Evolutionary conservation across 2,797 vertebrate species (phyloP).

Genomic region (Huso huso): DNA sequence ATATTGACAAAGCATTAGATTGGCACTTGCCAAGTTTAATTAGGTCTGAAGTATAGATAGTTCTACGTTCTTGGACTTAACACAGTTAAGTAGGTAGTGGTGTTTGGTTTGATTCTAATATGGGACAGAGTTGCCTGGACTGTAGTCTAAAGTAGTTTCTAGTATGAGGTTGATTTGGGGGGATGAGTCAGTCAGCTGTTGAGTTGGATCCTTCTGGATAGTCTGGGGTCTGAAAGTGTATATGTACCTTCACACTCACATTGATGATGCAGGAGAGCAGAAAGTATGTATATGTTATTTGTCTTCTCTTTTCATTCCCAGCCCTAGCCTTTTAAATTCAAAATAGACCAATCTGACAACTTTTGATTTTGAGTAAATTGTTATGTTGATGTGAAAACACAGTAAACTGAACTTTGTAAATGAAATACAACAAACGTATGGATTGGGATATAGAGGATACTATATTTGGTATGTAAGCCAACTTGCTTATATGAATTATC

Average conservation of each 20-base stretch:
- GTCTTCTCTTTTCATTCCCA: too few relatives aligned
- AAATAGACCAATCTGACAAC: constrained; percentile 1
- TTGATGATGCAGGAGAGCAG: neutral
- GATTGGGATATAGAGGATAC: too few relatives aligned
- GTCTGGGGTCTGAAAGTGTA: neutral
- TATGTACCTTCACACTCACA: neutral
- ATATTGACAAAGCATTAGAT: constrained; percentile 33
- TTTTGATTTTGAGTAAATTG: constrained; percentile 27
- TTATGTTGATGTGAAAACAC: neutral
- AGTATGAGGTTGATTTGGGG: neutral
- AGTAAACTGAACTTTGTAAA: too few relatives aligned
- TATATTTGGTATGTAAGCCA: neutral
- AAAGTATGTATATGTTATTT: too few relatives aligned
- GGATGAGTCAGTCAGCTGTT: neutral
- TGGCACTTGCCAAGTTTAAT: constrained; percentile 9
- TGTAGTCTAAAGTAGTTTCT: neutral
- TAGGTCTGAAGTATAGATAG: neutral
- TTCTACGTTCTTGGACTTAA: neutral
- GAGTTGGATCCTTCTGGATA: neutral
- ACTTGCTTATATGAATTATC: neutral
- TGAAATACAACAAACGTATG: too few relatives aligned
- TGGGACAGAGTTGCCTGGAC: neutral
- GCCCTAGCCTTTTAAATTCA: too few relatives aligned
- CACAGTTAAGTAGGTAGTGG: neutral
- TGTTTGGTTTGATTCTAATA: neutral